These are phyloP conservation scores for Portevinia maculata DNA, from an alignment of 2,888 invertebrate species.

Conservation along the genomic window DNA sequence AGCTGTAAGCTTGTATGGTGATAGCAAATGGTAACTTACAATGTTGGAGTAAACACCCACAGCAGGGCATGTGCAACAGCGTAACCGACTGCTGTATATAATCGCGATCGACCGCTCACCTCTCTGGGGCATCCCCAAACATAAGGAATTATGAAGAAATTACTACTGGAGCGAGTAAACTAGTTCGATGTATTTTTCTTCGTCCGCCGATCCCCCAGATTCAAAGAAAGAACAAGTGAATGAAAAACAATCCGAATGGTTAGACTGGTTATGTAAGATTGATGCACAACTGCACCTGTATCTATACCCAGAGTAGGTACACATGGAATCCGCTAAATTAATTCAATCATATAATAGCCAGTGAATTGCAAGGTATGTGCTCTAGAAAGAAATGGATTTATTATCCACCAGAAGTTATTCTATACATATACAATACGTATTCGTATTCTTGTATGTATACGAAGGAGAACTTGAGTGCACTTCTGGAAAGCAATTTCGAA, in stretches of 20 bases:
- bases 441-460: not conserved
- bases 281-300: slow-evolving; percentile 53
- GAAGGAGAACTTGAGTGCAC: not conserved
- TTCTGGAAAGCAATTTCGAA: not conserved
- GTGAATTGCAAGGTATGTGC: slow-evolving; percentile 46
- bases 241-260: slow-evolving; percentile 28
- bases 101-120: too few relatives aligned
- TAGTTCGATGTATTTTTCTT: slow-evolving; percentile 51
- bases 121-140: not conserved
- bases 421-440: not conserved
- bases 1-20: not conserved
- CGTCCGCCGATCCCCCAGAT: not conserved
- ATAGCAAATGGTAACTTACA: not conserved
- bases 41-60: slow-evolving; percentile 55
- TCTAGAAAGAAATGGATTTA: slow-evolving; percentile 39
- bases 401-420: not conserved
- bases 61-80: slow-evolving; percentile 60
- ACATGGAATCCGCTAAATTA: slow-evolving; percentile 54
- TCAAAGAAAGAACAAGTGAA: slow-evolving; percentile 55
- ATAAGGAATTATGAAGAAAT: slow-evolving; percentile 56
- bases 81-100: slow-evolving; percentile 38
- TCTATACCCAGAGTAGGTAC: slow-evolving; percentile 3
- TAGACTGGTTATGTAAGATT: slow-evolving; percentile 62
- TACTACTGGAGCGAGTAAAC: slow-evolving; percentile 67
- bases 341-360: slow-evolving; percentile 48